Base-by-base conservation (phyloP, 2,888 invertebrate genomes). In the Dimorphilus gyrociliatus region DNA sequence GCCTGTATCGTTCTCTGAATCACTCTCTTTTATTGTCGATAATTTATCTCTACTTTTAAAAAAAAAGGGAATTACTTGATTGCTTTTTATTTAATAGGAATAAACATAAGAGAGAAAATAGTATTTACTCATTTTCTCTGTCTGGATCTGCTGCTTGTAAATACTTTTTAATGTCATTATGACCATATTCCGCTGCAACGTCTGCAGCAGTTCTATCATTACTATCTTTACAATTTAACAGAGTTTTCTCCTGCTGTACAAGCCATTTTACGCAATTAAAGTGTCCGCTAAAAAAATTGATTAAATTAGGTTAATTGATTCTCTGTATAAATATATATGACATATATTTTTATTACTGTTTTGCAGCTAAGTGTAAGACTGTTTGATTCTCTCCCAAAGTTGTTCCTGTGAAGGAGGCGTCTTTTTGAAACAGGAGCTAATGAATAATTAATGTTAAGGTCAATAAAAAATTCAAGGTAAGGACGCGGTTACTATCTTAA, bases 211-310 rank as follows among this genome's bases (percentile, higher is more conserved):
- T 50, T 3, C 52, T 43, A 3, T 46, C 53, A 32, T 47, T 39
- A 24, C 36, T 40, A 37, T 55, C 55, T 27, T 42, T 42, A 1
- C 38, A 45, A 14, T 44, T 40, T 4, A 56, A 26, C 8, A 36
- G 34, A 2, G 51, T 46, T 6, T 46, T 32, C n/a, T n/a, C n/a
- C 37, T 56, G 55, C 5, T 50, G 52, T 27, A 55, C 48, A 36
- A 56, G 40, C 55, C 55, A 56, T 36, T 51, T 53, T 4, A 51
- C 50, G 39, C 48, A 50, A 29, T 53, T 49, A 31, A 55, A 28
- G 34, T 52, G 49, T 12, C 54, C 55, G 29, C 56, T 56, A 41
- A 19, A 32, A 34, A 14, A 14, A 16, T 4, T 14, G 10, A 21
- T 21, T 21, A n/a, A 21, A 21, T 10, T 10, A n/a, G n/a, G n/a